Conservation (phyloP, 2,113 vertebrate species). For the Oceanodroma tethys region DNA sequence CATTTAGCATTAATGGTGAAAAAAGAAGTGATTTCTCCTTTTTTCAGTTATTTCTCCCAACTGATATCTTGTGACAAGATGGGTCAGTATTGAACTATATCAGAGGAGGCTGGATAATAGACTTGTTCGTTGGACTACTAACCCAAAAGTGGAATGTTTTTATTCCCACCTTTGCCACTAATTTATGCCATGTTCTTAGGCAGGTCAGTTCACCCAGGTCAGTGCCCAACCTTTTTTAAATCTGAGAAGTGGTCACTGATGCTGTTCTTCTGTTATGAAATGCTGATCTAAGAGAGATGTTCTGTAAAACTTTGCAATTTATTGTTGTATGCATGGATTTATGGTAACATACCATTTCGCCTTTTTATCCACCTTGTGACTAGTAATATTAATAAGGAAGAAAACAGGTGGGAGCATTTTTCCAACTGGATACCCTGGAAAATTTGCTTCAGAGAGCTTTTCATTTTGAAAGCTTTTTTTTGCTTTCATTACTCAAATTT, state of each 20-base stretch:
- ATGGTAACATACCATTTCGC: background rate
- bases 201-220: background rate
- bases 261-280: background rate
- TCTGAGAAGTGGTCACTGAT: background rate
- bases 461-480: background rate
- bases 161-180: background rate
- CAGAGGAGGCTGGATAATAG: background rate
- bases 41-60: background rate
- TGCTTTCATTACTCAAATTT: background rate
- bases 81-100: background rate
- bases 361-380: background rate
- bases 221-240: background rate
- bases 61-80: background rate
- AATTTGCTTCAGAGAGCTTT: background rate
- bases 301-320: background rate
- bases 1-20: background rate
- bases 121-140: background rate
- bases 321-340: background rate
- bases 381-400: background rate
- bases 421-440: background rate
- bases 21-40: background rate
- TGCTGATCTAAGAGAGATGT: background rate
- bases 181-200: background rate
- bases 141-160: background rate
- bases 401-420: background rate